A percentile compares a stretch with the other conserved stretches of the same genome.
Conservation (phyloP, 2,888 invertebrate genomes). For the Chymomyza fuscimana region DNA sequence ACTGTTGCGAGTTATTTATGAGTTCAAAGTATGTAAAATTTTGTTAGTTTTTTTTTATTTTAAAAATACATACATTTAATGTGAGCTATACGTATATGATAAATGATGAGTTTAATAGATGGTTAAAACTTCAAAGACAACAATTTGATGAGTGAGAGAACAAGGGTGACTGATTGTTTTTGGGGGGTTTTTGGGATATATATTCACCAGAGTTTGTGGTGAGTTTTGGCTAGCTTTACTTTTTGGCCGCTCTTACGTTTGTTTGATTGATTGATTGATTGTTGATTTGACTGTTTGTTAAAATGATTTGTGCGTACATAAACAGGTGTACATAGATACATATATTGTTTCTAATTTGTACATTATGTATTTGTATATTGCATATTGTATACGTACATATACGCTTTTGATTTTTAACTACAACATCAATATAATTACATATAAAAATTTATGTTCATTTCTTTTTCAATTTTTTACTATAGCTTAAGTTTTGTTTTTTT, state of each 20-base stretch:
- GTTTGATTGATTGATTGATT: background rate
- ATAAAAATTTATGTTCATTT: conserved; percentile 16
- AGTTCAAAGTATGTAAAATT: background rate
- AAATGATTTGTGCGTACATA: conserved; percentile 6
- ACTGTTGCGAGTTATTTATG: background rate
- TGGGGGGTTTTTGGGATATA: conserved; percentile 32
- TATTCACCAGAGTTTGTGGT: background rate
- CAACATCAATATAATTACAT: conserved; percentile 56
- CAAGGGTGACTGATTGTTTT: conserved; percentile 59
- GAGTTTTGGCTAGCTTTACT: background rate
- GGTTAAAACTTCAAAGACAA: conserved; percentile 72
- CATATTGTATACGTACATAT: background rate
- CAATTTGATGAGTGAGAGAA: conserved; percentile 68
- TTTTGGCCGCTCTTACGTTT: background rate
- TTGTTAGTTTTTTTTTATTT: conserved; percentile 4
- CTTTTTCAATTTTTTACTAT: conserved; percentile 4
- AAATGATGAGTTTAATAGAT: conserved; percentile 44
- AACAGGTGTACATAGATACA: background rate
- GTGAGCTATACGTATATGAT: conserved; percentile 26
- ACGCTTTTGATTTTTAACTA: conserved; percentile 10
- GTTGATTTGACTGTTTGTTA: background rate
- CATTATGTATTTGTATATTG: conserved; percentile 27
- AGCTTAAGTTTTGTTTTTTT: conserved; percentile 13
- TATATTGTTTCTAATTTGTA: conserved; percentile 20
- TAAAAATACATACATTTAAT: background rate